These are phyloP conservation scores for Leptocoma aspasia DNA, from an alignment of 2,113 vertebrate species.

Conservation along the genomic window DNA sequence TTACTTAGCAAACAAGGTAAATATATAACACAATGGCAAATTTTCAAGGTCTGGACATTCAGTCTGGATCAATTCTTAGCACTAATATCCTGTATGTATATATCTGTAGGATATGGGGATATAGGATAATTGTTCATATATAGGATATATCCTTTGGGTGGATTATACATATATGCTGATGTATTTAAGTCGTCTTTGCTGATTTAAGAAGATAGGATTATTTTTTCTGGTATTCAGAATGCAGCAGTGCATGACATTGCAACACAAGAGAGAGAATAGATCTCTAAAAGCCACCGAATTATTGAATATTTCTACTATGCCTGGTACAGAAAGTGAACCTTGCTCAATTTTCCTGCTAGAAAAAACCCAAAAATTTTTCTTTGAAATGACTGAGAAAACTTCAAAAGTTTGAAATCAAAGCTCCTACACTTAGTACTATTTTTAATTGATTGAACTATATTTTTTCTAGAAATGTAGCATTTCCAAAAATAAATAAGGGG, in stretches of 20 bases:
- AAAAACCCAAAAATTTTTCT: neutral
- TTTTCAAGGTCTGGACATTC: neutral
- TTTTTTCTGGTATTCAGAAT: neutral
- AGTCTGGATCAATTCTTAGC: neutral
- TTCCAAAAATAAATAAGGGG: constrained; percentile 22
- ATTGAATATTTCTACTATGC: neutral
- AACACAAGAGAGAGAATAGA: neutral
- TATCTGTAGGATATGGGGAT: neutral
- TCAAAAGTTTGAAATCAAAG: neutral
- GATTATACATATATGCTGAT: neutral
- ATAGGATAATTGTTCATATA: neutral
- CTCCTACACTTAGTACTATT: neutral
- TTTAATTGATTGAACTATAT: neutral
- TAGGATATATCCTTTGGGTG: neutral
- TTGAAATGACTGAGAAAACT: neutral
- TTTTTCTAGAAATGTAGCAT: constrained; percentile 15
- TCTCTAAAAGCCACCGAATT: neutral
- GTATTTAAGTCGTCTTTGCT: neutral
- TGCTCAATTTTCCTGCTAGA: neutral
- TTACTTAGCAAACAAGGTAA: neutral
- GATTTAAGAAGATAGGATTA: neutral
- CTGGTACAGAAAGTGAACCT: neutral
- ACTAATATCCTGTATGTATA: neutral
- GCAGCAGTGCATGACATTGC: neutral
- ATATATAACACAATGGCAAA: neutral